A percentile compares a stretch with the other conserved stretches of the same genome.
Conservation (phyloP, 2,113 vertebrate genomes). For the Ia io region DNA sequence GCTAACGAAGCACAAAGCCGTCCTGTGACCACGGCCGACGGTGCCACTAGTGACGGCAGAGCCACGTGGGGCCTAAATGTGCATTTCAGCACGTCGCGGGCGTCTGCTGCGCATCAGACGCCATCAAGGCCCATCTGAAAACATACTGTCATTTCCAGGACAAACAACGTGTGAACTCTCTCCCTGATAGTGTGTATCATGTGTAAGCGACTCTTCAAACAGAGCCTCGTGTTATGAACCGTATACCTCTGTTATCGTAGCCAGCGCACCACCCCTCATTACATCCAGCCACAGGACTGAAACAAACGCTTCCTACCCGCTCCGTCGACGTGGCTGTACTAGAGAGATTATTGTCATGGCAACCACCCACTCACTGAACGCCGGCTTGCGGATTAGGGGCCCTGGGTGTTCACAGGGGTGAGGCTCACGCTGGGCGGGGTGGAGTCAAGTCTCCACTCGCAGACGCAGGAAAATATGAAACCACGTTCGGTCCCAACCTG, state of each 20-base stretch:
- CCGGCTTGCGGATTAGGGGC: neutral
- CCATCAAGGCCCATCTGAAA: neutral
- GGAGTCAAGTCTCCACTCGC: too few species aligned
- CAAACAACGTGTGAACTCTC: neutral
- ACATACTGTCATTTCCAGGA: neutral
- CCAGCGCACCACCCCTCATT: neutral
- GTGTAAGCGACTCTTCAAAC: neutral
- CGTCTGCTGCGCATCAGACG: neutral
- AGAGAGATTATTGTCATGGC: neutral
- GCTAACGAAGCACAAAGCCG: neutral
- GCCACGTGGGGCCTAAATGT: too few species aligned
- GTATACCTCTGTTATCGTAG: neutral
- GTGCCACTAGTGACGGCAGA: neutral
- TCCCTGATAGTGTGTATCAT: neutral
- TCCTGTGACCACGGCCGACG: neutral
- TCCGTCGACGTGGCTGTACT: neutral
- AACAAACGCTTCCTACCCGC: neutral
- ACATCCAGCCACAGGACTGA: neutral
- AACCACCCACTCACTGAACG: neutral
- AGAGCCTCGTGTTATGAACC: neutral
- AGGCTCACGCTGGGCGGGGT: accelerated
- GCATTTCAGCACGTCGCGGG: too few species aligned
- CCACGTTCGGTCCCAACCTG: accelerated
- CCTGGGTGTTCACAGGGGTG: neutral
- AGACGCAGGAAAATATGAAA: neutral